Evolutionary conservation across 2,113 vertebrate genomes (phyloP).

Genomic region (Carassius carassius): DNA sequence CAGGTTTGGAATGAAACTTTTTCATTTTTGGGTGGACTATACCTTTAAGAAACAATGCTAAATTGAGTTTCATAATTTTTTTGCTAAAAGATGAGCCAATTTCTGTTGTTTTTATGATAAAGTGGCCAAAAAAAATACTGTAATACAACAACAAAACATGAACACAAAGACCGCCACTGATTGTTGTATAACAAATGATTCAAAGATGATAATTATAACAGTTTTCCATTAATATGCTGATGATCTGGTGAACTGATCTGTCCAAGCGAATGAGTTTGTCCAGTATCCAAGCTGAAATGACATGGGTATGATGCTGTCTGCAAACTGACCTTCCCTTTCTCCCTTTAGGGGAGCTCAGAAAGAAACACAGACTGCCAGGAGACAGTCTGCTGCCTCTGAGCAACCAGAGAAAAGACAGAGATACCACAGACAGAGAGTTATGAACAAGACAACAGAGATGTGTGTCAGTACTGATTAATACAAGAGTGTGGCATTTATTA

Average conservation of each 20-base stretch:
- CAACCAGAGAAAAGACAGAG: constrained; percentile 56
- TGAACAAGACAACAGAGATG: not conserved
- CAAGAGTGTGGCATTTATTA: not conserved
- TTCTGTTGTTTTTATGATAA: not conserved
- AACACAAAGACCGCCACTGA: not conserved
- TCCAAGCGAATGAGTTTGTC: constrained; percentile 9
- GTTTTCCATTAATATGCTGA: not conserved
- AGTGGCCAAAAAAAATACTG: not conserved
- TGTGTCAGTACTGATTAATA: not conserved
- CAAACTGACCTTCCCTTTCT: constrained; percentile 79
- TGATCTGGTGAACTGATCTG: not conserved
- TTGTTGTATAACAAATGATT: not conserved
- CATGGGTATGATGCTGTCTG: constrained; percentile 33
- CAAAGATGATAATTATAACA: not conserved
- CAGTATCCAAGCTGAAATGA: not conserved
- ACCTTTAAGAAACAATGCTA: too few relatives aligned
- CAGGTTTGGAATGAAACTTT: too few relatives aligned
- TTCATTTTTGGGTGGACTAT: too few relatives aligned
- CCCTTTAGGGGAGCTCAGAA: constrained; percentile 77
- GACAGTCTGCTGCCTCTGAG: constrained; percentile 76
- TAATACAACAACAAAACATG: too few relatives aligned
- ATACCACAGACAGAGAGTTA: constrained; percentile 44
- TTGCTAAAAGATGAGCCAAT: not conserved
- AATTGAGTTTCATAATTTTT: not conserved
- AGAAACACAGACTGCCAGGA: constrained; percentile 73